Evolutionary conservation across 2,113 vertebrate species (phyloP).

Genomic region (Ceyx melanurus): DNA sequence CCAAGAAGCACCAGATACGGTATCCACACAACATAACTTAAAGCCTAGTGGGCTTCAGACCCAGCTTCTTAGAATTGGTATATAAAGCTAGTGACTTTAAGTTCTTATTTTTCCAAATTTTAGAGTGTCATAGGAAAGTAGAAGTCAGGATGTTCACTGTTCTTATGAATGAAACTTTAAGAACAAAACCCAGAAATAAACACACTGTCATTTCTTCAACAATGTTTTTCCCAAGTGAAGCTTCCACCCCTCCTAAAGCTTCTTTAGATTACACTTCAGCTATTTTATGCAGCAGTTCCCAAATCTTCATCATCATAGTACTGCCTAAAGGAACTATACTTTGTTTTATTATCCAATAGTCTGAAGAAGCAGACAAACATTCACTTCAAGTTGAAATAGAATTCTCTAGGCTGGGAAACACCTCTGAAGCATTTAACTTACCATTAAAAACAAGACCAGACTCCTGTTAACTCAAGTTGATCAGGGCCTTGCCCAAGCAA

Average conservation of each 20-base stretch:
- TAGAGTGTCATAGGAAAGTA: not conserved
- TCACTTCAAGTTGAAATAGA: not conserved
- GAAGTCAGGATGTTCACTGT: not conserved
- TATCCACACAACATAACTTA: not conserved
- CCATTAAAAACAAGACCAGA: not conserved
- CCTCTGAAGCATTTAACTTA: not conserved
- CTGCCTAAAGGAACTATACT: not conserved
- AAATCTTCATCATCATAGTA: not conserved
- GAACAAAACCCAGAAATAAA: not conserved
- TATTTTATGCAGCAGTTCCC: not conserved
- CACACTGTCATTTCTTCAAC: not conserved
- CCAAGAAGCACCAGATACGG: not conserved
- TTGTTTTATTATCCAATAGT: not conserved
- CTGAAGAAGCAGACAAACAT: not conserved
- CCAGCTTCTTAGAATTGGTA: not conserved
- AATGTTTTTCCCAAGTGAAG: not conserved
- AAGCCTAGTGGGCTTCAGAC: not conserved
- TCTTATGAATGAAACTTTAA: not conserved
- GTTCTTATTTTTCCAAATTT: not conserved
- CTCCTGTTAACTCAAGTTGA: not conserved
- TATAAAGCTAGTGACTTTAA: not conserved
- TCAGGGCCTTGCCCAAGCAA: not conserved
- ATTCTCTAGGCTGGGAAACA: not conserved
- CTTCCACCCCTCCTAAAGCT: not conserved
- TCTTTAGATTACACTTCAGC: not conserved